Evolutionary conservation across 2,113 vertebrate genomes (phyloP).

Genomic region (Noturus placidus): DNA sequence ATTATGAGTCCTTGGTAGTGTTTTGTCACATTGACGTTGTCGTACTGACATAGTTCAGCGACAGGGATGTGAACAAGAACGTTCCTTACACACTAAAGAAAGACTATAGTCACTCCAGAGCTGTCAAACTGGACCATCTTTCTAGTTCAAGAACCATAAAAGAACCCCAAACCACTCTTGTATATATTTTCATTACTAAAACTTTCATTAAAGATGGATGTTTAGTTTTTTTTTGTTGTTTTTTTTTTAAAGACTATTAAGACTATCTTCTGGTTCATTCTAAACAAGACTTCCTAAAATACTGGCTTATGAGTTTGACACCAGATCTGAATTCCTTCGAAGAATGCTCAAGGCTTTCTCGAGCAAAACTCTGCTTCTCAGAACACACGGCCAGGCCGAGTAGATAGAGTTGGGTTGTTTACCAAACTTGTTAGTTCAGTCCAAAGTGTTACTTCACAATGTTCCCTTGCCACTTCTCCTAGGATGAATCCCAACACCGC

Average conservation of each 20-base stretch:
- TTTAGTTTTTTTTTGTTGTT: no score
- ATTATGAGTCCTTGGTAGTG: background rate
- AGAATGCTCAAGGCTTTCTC: background rate
- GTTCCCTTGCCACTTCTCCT: background rate
- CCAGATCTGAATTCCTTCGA: background rate
- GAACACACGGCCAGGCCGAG: background rate
- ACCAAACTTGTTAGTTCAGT: background rate
- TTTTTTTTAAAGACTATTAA: no score
- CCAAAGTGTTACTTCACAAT: background rate
- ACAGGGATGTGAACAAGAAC: background rate
- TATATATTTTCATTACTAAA: background rate
- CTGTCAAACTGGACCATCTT: background rate
- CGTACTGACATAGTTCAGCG: background rate
- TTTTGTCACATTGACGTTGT: background rate
- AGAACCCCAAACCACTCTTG: no score
- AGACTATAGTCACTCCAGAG: background rate
- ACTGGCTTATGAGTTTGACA: slow-evolving; percentile 21
- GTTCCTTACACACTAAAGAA: slow-evolving; percentile 11
- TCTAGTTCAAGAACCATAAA: background rate
- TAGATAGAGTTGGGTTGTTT: background rate
- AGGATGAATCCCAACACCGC: background rate
- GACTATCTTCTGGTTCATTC: background rate
- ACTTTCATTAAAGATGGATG: background rate
- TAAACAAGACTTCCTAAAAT: background rate
- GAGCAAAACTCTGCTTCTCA: background rate